Evolutionary conservation across 2,113 vertebrate genomes (phyloP), one percentile per base, ranked within the genome.

Genomic region (Ibidorhyncha struthersii): DNA sequence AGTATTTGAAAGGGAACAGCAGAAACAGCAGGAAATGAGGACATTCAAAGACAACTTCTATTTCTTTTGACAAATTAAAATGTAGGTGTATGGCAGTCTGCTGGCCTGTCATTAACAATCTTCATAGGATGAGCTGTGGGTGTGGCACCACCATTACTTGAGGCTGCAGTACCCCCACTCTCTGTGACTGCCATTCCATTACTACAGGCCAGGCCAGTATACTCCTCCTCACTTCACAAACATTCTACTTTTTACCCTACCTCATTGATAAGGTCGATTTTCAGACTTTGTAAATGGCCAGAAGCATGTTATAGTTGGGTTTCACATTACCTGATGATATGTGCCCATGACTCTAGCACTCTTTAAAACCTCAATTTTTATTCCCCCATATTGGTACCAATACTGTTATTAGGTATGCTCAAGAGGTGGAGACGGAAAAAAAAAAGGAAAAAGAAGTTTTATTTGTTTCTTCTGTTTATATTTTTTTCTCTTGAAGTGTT

Each of bases 101-200:
- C 34, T 56, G 45, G 34, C 14, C 61, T 36, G 15, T 29, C 52
- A 74, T 25, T 41, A 85, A 29, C 32, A 41, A 16, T 6, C 9
- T 69, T 20, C 38, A 26, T 18, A n/a, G 47, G 25, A 49, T 1
- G 7, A 66, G 30, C 41, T 43, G 40, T 25, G 43, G n/a, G 27
- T 5, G 30, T 25, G 34, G 36, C 86, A 52, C 27, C 10, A 25
- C n/a, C 1, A 0, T 1, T 23, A n/a, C 30, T 2, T 3, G 4
- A 22, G 47, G 17, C 36, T 81, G 32, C 12, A 16, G 41, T 4
- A 72, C 7, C 8, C 13, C 59, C 21, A 15, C 15, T 18, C 9
- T 50, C 10, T n/a, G 38, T 34, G n/a, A 82, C 18, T 55, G 70
- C 12, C 25, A 3, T 45, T 86, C 36, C 36, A 32, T 45, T 14